Conservation (phyloP, 2,113 vertebrate species). For the Isichthys henryi region DNA sequence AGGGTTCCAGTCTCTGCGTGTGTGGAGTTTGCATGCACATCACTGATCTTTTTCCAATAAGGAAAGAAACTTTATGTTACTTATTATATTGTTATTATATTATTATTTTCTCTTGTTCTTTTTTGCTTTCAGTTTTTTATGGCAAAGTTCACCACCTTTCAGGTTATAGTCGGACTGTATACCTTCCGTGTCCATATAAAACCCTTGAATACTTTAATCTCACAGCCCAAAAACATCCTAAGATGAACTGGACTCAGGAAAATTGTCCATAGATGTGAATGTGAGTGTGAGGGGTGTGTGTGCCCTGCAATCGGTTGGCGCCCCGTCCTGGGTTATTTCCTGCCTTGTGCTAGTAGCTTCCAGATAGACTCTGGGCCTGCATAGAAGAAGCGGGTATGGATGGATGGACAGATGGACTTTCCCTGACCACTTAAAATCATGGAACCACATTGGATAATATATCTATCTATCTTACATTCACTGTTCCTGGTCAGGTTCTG, state of each 20-base stretch:
- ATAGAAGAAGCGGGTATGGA: not conserved
- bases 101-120: not conserved
- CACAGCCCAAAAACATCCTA: not conserved
- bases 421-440: not conserved
- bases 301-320: not conserved
- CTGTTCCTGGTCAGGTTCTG: not conserved
- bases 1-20: not conserved
- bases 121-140: not conserved
- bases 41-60: not conserved
- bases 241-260: not conserved
- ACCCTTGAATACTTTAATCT: too few species aligned
- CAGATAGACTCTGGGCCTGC: not conserved
- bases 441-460: not conserved
- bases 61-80: not conserved
- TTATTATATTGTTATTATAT: not conserved
- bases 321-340: not conserved
- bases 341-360: not conserved
- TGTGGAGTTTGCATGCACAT: not conserved
- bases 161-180: too few species aligned
- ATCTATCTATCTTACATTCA: not conserved
- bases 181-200: too few species aligned
- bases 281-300: not conserved
- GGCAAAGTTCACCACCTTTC: not conserved
- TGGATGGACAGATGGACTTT: not conserved
- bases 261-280: not conserved